These are phyloP conservation scores for Euproctis similis DNA, from an alignment of 2,888 invertebrate species.

Conservation along the genomic window DNA sequence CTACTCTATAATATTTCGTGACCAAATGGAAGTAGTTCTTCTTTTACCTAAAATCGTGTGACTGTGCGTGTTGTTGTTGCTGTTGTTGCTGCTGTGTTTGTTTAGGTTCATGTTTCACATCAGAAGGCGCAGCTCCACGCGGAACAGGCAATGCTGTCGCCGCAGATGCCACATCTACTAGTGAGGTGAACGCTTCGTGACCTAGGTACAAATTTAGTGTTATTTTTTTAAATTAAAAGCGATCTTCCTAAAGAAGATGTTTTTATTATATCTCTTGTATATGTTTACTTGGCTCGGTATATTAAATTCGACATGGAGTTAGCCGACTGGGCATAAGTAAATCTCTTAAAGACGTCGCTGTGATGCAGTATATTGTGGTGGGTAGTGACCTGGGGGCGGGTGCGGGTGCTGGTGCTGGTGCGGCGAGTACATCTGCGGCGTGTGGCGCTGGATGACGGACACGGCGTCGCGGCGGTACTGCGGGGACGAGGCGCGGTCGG, in stretches of 20 bases:
- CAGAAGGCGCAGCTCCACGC: slow-evolving; percentile 52
- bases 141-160: slow-evolving; percentile 93
- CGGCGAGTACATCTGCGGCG: slow-evolving; percentile 50
- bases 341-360: no score
- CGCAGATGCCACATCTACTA: slow-evolving; percentile 94
- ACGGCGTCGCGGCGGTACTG: slow-evolving; percentile 39
- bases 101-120: slow-evolving; percentile 39
- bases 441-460: slow-evolving; percentile 55
- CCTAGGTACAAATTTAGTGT: no score
- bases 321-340: no score
- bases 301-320: no score
- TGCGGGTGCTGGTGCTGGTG: slow-evolving; percentile 43
- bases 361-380: background rate
- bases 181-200: slow-evolving; percentile 90
- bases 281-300: no score
- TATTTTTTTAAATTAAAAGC: no score
- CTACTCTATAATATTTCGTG: background rate
- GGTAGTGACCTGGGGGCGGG: slow-evolving; percentile 66
- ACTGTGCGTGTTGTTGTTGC: slow-evolving; percentile 29
- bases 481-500: slow-evolving; percentile 33
- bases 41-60: slow-evolving; percentile 19
- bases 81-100: slow-evolving; percentile 42
- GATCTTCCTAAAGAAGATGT: no score
- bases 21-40: no score
- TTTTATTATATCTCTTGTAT: no score